phyloP scores from a whole-genome alignment of 2,797 vertebrate genomes.

The Phrynocephalus vlangalii region DNA sequence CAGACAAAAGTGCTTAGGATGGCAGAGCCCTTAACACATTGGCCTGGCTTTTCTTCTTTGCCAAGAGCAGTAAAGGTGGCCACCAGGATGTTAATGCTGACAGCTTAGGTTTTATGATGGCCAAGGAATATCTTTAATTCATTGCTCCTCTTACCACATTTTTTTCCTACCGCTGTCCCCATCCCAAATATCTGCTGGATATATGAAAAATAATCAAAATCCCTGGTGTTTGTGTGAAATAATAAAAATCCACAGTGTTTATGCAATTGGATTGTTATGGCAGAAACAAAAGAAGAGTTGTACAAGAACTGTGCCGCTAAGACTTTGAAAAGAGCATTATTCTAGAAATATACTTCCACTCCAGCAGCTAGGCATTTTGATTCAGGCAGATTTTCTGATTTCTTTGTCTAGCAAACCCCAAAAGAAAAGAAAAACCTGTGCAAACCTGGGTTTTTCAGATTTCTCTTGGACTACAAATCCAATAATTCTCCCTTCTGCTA shows the following conservation, averaged over 20 bases:
- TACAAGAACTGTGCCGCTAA: background rate
- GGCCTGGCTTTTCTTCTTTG: background rate
- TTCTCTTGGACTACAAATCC: too few species aligned
- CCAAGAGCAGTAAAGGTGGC: background rate
- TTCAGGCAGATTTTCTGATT: background rate
- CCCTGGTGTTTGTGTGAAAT: conserved; percentile 30
- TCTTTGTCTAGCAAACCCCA: too few species aligned
- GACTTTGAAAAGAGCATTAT: background rate
- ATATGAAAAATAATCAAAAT: conserved; percentile 45
- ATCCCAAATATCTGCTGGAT: conserved; percentile 13
- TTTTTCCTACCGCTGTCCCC: background rate
- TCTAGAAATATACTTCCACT: background rate
- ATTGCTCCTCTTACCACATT: background rate
- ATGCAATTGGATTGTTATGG: background rate
- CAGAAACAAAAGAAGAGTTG: conserved; percentile 17
- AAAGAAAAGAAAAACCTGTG: too few species aligned
- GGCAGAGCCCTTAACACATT: background rate
- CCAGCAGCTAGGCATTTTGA: background rate
- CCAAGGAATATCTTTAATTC: background rate
- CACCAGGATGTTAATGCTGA: background rate
- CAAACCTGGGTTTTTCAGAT: too few species aligned
- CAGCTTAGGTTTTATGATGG: accelerated
- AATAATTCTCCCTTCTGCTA: too few species aligned
- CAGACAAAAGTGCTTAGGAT: background rate
- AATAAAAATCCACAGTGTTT: conserved; percentile 46